Conservation (phyloP, 2,888 invertebrate genomes). For the Rhogogaster chlorosoma region DNA sequence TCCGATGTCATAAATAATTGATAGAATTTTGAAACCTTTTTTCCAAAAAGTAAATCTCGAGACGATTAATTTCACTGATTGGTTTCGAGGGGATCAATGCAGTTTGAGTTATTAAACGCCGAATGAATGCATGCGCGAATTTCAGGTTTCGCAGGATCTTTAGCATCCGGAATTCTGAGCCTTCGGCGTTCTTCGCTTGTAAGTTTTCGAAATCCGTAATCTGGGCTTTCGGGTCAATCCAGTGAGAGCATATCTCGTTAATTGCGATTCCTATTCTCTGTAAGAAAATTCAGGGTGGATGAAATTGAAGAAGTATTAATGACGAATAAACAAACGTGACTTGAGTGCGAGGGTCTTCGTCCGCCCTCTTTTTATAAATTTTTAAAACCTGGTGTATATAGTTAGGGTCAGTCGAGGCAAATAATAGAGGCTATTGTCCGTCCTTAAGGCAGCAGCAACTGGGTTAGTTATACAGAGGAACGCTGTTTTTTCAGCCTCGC, state of each 20-base stretch:
- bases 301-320: not conserved
- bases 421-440: slow-evolving; percentile 39
- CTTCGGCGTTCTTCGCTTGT: too few relatives aligned
- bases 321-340: not conserved
- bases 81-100: too few relatives aligned
- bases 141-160: too few relatives aligned
- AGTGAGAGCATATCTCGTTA: not conserved
- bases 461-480: slow-evolving; percentile 43
- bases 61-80: too few relatives aligned
- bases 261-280: not conserved
- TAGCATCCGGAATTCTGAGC: too few relatives aligned
- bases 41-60: too few relatives aligned
- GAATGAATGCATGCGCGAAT: too few relatives aligned
- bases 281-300: not conserved
- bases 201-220: too few relatives aligned
- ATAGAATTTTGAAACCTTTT: too few relatives aligned
- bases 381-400: slow-evolving; percentile 1
- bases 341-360: not conserved
- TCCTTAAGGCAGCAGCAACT: slow-evolving; percentile 35
- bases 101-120: too few relatives aligned
- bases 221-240: too few relatives aligned
- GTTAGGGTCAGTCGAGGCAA: slow-evolving; percentile 46
- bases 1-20: too few relatives aligned
- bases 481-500: slow-evolving; percentile 46
- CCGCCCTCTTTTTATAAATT: slow-evolving; percentile 12